Percentiles rank a stretch among this genome's conserved stretches.
Evolutionary conservation across 2,113 vertebrate species (phyloP).

Genomic region (Podarcis raffonei): DNA sequence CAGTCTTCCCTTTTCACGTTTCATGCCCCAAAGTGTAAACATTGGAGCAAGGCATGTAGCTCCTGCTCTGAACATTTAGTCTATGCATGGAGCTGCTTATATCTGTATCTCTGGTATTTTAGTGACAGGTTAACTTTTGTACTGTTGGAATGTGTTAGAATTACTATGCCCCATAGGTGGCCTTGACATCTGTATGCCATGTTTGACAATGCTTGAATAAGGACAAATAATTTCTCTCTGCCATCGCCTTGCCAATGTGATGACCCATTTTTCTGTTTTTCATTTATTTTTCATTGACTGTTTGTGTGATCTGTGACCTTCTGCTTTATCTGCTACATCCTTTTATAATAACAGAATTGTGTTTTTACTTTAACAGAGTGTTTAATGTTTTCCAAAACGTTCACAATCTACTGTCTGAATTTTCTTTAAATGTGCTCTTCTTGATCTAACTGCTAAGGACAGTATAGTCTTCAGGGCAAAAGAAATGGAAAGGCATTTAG

Average conservation of each 20-base stretch:
- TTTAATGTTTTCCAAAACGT: conserved; percentile 13
- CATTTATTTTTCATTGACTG: neutral
- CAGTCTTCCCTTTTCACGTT: neutral
- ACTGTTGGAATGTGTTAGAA: neutral
- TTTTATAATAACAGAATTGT: conserved; percentile 24
- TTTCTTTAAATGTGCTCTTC: neutral
- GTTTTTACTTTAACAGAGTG: neutral
- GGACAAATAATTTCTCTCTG: neutral
- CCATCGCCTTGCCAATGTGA: no score
- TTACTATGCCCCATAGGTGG: neutral
- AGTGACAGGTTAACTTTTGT: neutral
- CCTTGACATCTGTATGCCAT: neutral
- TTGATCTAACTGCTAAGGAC: neutral
- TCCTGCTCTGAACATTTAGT: neutral
- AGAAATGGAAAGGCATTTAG: neutral
- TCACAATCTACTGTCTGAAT: neutral
- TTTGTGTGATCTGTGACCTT: neutral
- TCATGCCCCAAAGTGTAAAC: neutral
- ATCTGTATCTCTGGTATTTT: neutral
- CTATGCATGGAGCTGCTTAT: neutral
- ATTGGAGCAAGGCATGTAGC: neutral
- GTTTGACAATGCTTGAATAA: neutral
- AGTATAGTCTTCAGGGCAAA: neutral
- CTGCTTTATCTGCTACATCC: neutral
- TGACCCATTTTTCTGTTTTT: conserved; percentile 11